phyloP scores from a whole-genome alignment of 2,888 invertebrate species.

The Melanchra persicariae region DNA sequence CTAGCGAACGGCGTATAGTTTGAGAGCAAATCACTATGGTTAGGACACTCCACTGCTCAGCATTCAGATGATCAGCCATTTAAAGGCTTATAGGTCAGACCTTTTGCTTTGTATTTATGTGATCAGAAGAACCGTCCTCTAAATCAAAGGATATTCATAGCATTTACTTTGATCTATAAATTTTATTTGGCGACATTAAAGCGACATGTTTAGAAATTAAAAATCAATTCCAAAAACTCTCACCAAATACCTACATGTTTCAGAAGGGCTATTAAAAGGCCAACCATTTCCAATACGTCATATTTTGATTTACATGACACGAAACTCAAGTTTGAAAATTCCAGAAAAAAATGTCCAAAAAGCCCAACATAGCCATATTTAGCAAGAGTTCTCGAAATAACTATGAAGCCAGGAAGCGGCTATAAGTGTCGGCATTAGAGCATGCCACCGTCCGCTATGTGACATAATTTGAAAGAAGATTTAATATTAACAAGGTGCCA shows the following conservation, averaged over 20 bases:
- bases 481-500: slow-evolving; percentile 51
- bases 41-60: slow-evolving; percentile 40
- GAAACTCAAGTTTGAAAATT: background rate
- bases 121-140: slow-evolving; percentile 21
- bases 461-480: slow-evolving; percentile 50
- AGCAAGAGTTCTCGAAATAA: slow-evolving; percentile 59
- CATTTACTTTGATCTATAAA: background rate
- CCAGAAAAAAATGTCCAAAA: slow-evolving; percentile 19
- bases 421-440: slow-evolving; percentile 53
- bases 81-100: slow-evolving; percentile 39
- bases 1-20: slow-evolving; percentile 31
- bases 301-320: background rate
- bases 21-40: slow-evolving; percentile 51
- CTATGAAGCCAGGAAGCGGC: slow-evolving; percentile 54
- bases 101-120: slow-evolving; percentile 29
- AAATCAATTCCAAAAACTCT: background rate
- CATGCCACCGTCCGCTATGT: slow-evolving; percentile 29
- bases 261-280: background rate
- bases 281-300: background rate
- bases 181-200: background rate
- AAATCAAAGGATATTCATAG: slow-evolving; percentile 2
- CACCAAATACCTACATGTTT: background rate
- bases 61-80: slow-evolving; percentile 30
- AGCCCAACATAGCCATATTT: slow-evolving; percentile 50
- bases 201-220: background rate